A percentile compares a stretch with the other conserved stretches of the same genome.
Conservation (phyloP, 2,797 vertebrate genomes). For the Sebastiscus tertius region DNA sequence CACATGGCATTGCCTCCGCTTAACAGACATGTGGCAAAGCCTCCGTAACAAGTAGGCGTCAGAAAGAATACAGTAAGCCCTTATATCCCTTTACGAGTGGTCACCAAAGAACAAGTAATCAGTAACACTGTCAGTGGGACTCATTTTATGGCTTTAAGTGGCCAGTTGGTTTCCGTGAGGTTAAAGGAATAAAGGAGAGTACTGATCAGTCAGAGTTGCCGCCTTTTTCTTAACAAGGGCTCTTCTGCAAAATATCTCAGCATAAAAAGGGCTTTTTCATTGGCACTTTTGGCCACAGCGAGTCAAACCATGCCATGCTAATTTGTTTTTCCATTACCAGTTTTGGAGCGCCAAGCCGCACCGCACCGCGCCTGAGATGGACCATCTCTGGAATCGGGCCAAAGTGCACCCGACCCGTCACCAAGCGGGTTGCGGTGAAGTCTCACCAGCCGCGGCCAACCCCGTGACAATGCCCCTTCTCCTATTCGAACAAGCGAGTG, state of each 20-base stretch:
- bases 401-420: too few relatives aligned
- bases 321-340: too few relatives aligned
- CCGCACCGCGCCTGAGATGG: too few relatives aligned
- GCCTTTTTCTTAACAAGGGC: neutral
- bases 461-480: too few relatives aligned
- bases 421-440: too few relatives aligned
- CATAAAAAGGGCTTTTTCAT: neutral
- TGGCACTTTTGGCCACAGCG: too few relatives aligned
- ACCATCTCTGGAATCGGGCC: too few relatives aligned
- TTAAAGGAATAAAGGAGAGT: neutral
- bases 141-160: neutral
- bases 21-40: slow-evolving; percentile 29
- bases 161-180: neutral
- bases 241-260: neutral
- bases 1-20: slow-evolving; percentile 7
- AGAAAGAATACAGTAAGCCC: slow-evolving; percentile 9
- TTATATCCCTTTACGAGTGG: neutral
- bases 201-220: neutral
- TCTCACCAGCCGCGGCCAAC: too few relatives aligned
- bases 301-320: too few relatives aligned
- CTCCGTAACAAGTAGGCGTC: slow-evolving; percentile 19
- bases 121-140: neutral
- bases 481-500: too few relatives aligned
- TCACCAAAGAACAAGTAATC: slow-evolving; percentile 8
- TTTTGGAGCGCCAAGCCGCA: too few relatives aligned